These are phyloP conservation scores for Temnothorax longispinosus DNA, from an alignment of 1,140 invertebrate species.

Conservation along the genomic window DNA sequence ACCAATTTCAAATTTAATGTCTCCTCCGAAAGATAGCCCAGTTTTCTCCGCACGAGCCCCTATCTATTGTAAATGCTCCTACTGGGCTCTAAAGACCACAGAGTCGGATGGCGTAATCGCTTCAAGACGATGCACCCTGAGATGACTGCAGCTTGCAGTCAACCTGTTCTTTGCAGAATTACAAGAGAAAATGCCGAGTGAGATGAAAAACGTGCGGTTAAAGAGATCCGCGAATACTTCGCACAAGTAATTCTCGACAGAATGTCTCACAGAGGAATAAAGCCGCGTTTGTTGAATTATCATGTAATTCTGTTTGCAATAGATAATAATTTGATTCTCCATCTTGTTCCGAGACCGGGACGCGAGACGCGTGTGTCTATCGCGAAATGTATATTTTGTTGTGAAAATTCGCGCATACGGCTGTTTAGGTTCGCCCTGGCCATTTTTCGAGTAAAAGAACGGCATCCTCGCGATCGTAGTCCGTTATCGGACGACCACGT, in stretches of 20 bases:
- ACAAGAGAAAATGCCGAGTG: constrained; percentile 36
- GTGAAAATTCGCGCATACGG: too few relatives aligned
- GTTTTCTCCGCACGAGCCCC: too few relatives aligned
- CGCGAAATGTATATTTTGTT: too few relatives aligned
- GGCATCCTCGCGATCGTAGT: too few relatives aligned
- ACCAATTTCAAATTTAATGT: too few relatives aligned
- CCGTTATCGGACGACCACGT: too few relatives aligned
- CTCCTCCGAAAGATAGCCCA: too few relatives aligned
- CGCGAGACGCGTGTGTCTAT: background rate
- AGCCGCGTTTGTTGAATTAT: constrained; percentile 1
- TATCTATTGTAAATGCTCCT: too few relatives aligned
- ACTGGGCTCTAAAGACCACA: background rate
- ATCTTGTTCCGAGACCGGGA: too few relatives aligned
- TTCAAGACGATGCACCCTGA: constrained; percentile 26
- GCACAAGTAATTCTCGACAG: constrained; percentile 42
- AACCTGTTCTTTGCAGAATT: constrained; percentile 34
- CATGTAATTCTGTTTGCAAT: constrained; percentile 6
- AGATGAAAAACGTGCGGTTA: constrained; percentile 53
- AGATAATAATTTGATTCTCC: background rate
- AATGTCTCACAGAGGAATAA: constrained; percentile 25
- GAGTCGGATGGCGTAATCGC: constrained; percentile 30
- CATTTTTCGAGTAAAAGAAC: too few relatives aligned
- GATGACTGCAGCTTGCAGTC: constrained; percentile 42
- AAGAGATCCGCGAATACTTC: constrained; percentile 28
- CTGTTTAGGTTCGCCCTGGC: too few relatives aligned